Percentiles rank a stretch among this genome's conserved stretches.
Conservation (phyloP, 2,888 invertebrate species). For the Branchellion lobata region DNA sequence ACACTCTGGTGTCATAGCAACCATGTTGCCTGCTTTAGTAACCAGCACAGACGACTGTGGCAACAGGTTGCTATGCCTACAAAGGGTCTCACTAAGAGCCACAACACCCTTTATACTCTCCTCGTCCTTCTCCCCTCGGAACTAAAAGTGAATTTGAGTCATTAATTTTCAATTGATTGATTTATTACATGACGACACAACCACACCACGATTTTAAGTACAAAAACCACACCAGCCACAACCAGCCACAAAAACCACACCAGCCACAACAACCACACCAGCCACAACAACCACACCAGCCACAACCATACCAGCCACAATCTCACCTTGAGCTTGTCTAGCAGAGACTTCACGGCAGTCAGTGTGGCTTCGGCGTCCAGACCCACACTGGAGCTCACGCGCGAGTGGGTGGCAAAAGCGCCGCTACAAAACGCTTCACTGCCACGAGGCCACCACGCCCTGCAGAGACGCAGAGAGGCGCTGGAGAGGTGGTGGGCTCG, state of each 20-base stretch:
- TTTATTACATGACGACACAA: too few species aligned
- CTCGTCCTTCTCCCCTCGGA: conserved; percentile 12
- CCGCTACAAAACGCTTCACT: background rate
- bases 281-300: too few species aligned
- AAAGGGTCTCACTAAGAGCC: conserved; percentile 12
- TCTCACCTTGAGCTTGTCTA: conserved; percentile 11
- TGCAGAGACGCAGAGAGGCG: background rate
- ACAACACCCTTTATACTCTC: background rate
- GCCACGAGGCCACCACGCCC: background rate
- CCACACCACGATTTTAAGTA: too few species aligned
- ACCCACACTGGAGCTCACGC: background rate
- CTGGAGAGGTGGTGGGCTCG: conserved; percentile 9
- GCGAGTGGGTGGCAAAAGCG: background rate
- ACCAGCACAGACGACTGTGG: conserved; percentile 16
- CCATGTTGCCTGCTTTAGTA: conserved; percentile 18
- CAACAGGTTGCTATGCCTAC: background rate
- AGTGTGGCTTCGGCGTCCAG: background rate
- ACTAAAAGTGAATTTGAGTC: background rate
- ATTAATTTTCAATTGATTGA: background rate
- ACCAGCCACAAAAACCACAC: too few species aligned
- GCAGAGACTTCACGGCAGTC: background rate
- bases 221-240: too few species aligned
- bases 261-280: too few species aligned
- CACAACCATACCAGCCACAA: background rate
- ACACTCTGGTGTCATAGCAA: background rate